Evolutionary conservation across 1,140 invertebrate genomes (phyloP), one percentile per base, ranked within the genome.

Genomic region (Chrysomallon squamiferum): DNA sequence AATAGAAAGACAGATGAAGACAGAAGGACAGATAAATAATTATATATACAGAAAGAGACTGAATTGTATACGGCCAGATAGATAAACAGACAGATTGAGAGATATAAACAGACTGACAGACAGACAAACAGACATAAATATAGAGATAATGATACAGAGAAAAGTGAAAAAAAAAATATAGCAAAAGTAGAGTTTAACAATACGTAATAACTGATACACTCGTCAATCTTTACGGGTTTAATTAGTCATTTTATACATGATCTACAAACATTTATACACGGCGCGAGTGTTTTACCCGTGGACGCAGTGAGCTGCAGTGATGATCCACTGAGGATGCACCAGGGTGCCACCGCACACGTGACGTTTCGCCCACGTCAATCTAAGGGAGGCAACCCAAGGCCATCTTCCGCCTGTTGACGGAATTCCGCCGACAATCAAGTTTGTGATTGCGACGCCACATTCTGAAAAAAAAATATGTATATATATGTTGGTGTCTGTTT

Each of bases 251-350:
- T 18, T 18, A 45, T 45, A 45, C 20, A 2, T 2, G 43, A 45
- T 9, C 43, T 18, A 45, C 15, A 45, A 20, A 18, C 43, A 4
- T 3, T 20, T 3, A n/a, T n/a, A n/a, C n/a, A n/a, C n/a, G n/a
- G n/a, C n/a, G n/a, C n/a, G n/a, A n/a, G n/a, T n/a, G n/a, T n/a
- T n/a, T 38, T 54, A 54, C 60, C 68, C 73, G 59, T 92, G 93
- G 3, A 88, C 90, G 62, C 86, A 87, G 69, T 87, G 86, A 13
- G 84, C 86, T 4, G 86, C 86, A 1, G 86, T 86, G 30, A 87
- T 58, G 4, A 87, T 66, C 84, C 85, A 87, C 45, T 78, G 77
- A 0, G 72, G 73, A 59, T 84, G 75, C 15, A 87, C 82, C 2
- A 87, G 62, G 1, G 76, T 78, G 13, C 81, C 86, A 9, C 86